Evolutionary conservation across 2,113 vertebrate species (phyloP).

Genomic region (Pelmatolapia mariae): DNA sequence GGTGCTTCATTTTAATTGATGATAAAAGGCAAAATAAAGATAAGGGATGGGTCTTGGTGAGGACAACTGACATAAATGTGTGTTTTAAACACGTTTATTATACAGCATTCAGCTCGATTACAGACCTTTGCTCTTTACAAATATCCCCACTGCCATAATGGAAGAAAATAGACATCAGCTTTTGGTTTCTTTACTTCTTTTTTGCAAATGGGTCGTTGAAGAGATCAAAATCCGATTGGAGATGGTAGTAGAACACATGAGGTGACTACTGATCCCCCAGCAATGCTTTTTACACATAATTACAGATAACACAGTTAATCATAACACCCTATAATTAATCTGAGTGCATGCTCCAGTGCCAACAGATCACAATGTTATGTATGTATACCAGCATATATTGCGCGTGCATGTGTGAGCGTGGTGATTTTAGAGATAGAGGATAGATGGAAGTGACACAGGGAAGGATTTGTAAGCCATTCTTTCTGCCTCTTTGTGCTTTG

Average conservation of each 20-base stretch:
- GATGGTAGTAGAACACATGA: neutral
- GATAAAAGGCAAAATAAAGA: conserved; percentile 17
- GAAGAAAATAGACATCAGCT: neutral
- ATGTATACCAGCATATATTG: neutral
- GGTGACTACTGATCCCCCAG: conserved; percentile 5
- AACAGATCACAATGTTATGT: neutral
- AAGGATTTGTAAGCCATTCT: neutral
- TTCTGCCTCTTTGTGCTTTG: neutral
- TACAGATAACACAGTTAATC: conserved; percentile 19
- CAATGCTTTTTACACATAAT: conserved; percentile 16
- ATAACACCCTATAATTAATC: conserved; percentile 40
- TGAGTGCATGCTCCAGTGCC: neutral
- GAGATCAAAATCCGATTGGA: neutral
- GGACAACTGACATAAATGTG: neutral
- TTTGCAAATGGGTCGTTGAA: neutral
- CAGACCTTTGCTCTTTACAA: conserved; percentile 8
- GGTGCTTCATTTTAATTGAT: neutral
- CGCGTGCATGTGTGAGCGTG: neutral
- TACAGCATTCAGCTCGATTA: conserved; percentile 9
- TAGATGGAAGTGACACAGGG: neutral
- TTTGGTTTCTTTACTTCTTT: neutral
- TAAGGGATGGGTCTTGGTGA: neutral
- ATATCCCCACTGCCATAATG: neutral
- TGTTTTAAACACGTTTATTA: neutral
- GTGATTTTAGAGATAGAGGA: neutral